A percentile compares a stretch with the other conserved stretches of the same genome.
phyloP scores from a whole-genome alignment of 2,797 vertebrate genomes.

The Cirrhinus molitorella region DNA sequence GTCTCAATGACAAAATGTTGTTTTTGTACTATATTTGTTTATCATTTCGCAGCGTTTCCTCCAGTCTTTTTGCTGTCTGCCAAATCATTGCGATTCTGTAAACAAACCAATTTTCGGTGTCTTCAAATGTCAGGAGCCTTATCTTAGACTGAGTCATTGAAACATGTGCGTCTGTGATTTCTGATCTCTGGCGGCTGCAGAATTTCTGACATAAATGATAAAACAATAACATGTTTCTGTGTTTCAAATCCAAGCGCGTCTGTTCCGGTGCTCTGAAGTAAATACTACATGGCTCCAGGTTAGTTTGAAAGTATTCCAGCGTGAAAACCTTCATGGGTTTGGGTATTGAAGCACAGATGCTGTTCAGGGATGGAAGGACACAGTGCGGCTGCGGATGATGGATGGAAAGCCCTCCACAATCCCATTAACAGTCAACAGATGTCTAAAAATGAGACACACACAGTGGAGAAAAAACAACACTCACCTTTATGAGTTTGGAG shows the following conservation, averaged over 20 bases:
- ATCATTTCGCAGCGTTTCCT: not conserved
- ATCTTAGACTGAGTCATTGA: not conserved
- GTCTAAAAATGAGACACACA: not conserved
- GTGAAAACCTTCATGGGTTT: slow-evolving; percentile 8
- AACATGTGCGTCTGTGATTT: slow-evolving; percentile 5
- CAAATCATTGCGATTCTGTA: slow-evolving; percentile 34
- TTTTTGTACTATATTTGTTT: slow-evolving; percentile 14
- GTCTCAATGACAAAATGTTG: not conserved
- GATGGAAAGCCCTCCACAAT: slow-evolving; percentile 28
- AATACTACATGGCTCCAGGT: slow-evolving; percentile 1
- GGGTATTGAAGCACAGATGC: slow-evolving; percentile 32
- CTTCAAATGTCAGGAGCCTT: slow-evolving; percentile 24
- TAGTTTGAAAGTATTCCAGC: slow-evolving; percentile 12
- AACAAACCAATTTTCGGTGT: slow-evolving; percentile 33
- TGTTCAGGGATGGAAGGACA: slow-evolving; percentile 22
- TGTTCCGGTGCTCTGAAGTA: not conserved
- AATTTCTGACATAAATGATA: not conserved
- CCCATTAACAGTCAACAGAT: slow-evolving; percentile 49
- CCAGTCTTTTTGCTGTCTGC: not conserved
- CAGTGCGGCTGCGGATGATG: slow-evolving; percentile 28
- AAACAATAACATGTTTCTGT: not conserved
- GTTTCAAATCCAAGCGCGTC: slow-evolving; percentile 10
- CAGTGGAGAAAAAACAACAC: slow-evolving; percentile 4
- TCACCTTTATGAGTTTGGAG: slow-evolving; percentile 1
- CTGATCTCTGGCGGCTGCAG: not conserved